These are phyloP conservation scores for Cynaeus angustus DNA, from an alignment of 2,888 invertebrate genomes.

Conservation along the genomic window DNA sequence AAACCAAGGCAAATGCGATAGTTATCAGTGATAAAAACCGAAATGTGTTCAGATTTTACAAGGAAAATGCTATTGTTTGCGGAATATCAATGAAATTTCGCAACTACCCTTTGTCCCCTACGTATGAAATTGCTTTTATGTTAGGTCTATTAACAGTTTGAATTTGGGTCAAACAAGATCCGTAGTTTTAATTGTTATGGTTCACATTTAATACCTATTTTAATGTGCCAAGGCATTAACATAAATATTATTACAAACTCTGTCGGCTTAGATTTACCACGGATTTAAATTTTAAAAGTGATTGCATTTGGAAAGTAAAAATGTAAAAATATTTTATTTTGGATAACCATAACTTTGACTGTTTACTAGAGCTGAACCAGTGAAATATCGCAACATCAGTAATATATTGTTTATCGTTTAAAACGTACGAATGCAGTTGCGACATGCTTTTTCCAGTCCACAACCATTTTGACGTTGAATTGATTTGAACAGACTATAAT, in stretches of 20 bases:
- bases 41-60: slow-evolving; percentile 23
- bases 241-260: slow-evolving; percentile 7
- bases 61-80: slow-evolving; percentile 3
- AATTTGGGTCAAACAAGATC: slow-evolving; percentile 14
- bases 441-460: too few species aligned
- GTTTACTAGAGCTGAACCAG: too few species aligned
- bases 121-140: slow-evolving; percentile 21
- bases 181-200: slow-evolving; percentile 9
- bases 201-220: slow-evolving; percentile 9
- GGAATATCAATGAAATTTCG: slow-evolving; percentile 22
- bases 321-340: too few species aligned
- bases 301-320: too few species aligned
- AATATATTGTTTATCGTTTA: too few species aligned
- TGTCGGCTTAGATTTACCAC: background rate
- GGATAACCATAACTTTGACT: too few species aligned
- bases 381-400: too few species aligned
- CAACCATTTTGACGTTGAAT: too few species aligned
- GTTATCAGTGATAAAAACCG: slow-evolving; percentile 21
- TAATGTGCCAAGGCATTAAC: background rate
- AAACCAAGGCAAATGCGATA: slow-evolving; percentile 28
- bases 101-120: slow-evolving; percentile 28
- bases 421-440: too few species aligned
- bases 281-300: too few species aligned
- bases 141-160: slow-evolving; percentile 6
- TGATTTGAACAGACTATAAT: too few species aligned